These are phyloP conservation scores for Macropis europaea DNA, from an alignment of 2,888 invertebrate species.

Conservation along the genomic window DNA sequence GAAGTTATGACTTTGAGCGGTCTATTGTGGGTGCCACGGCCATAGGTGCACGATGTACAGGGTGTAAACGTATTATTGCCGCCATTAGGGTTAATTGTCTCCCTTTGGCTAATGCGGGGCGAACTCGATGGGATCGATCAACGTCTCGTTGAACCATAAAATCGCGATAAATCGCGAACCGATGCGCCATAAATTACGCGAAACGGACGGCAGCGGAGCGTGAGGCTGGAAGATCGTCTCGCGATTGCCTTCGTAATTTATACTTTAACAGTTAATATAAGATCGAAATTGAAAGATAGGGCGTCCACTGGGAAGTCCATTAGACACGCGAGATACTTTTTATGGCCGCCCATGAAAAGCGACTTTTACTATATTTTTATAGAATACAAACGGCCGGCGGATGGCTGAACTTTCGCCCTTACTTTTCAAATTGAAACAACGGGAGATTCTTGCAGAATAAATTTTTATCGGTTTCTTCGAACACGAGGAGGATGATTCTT, in stretches of 20 bases:
- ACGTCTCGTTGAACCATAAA: constrained; percentile 60
- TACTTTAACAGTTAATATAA: constrained; percentile 53
- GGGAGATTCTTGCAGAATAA: no score
- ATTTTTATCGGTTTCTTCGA: background rate
- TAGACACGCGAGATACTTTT: constrained; percentile 41
- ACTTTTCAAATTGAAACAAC: no score
- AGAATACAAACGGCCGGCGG: background rate
- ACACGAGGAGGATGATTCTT: background rate
- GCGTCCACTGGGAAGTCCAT: constrained; percentile 43
- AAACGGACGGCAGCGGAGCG: constrained; percentile 40
- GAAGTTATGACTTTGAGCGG: no score
- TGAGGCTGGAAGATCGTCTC: constrained; percentile 43
- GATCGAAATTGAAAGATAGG: constrained; percentile 51
- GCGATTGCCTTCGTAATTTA: constrained; percentile 54
- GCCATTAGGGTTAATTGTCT: constrained; percentile 77
- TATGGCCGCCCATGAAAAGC: constrained; percentile 13
- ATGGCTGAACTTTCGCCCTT: background rate
- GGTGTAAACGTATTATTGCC: constrained; percentile 73
- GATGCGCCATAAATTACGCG: constrained; percentile 67
- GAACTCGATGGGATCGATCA: constrained; percentile 64
- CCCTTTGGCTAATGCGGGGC: constrained; percentile 56
- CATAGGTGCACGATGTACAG: background rate
- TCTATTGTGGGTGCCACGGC: no score
- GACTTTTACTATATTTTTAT: constrained; percentile 35
- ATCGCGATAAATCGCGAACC: constrained; percentile 60